Evolutionary conservation across 2,797 vertebrate genomes (phyloP).

Genomic region (Gymnodraco acuticeps): DNA sequence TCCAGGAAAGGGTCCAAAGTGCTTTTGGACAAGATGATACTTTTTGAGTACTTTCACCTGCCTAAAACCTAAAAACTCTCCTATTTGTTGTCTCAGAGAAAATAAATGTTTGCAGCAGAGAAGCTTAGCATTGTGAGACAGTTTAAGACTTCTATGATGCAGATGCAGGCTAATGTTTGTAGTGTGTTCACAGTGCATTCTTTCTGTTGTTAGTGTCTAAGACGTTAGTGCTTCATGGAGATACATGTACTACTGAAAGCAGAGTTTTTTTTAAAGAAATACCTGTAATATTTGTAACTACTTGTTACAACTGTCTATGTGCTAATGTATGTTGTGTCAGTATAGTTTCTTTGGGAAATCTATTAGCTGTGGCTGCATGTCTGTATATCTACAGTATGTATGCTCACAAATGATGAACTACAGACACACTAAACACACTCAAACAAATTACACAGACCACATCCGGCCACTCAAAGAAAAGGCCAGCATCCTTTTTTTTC

Average conservation of each 20-base stretch:
- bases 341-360: slow-evolving; percentile 84
- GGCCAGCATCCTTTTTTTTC: slow-evolving; percentile 56
- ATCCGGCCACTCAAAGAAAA: slow-evolving; percentile 65
- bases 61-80: slow-evolving; percentile 43
- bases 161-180: slow-evolving; percentile 48
- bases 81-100: slow-evolving; percentile 50
- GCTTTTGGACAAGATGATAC: slow-evolving; percentile 83
- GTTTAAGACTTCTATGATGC: slow-evolving; percentile 27
- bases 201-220: slow-evolving; percentile 67
- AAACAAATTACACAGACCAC: slow-evolving; percentile 73
- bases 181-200: slow-evolving; percentile 80
- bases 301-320: slow-evolving; percentile 44
- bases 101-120: slow-evolving; percentile 48
- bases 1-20: slow-evolving; percentile 87
- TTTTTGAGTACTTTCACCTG: slow-evolving; percentile 78
- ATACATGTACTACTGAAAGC: slow-evolving; percentile 63
- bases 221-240: slow-evolving; percentile 72
- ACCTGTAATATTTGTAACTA: slow-evolving; percentile 46
- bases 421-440: slow-evolving; percentile 72
- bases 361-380: slow-evolving; percentile 75
- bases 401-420: slow-evolving; percentile 69
- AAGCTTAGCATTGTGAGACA: slow-evolving; percentile 45
- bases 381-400: slow-evolving; percentile 73
- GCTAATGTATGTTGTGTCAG: slow-evolving; percentile 62
- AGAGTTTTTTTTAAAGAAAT: slow-evolving; percentile 42